A percentile compares a stretch with the other conserved stretches of the same genome.
Conservation (phyloP, 23 tunicate genomes). For the Phallusia fumigata region DNA sequence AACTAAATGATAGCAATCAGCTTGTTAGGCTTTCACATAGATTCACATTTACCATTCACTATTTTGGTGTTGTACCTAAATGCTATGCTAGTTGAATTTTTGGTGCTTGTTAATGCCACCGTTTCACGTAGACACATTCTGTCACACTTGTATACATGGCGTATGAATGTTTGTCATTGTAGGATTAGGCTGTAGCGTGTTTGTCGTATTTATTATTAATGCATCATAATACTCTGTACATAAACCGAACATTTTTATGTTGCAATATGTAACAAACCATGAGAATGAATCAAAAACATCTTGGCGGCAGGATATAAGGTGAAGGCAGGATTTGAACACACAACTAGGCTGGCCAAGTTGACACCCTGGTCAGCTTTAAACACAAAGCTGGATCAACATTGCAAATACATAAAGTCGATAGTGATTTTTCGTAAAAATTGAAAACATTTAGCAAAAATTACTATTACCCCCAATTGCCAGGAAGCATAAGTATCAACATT, state of each 20-base stretch:
- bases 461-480: too few species aligned
- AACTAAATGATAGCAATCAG: neutral
- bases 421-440: too few species aligned
- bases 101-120: neutral
- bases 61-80: neutral
- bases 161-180: slow-evolving; percentile 3
- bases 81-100: slow-evolving; percentile 2
- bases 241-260: neutral
- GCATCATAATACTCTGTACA: slow-evolving; percentile 1
- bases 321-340: too few species aligned
- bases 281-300: neutral
- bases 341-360: too few species aligned
- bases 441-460: too few species aligned
- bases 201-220: slow-evolving; percentile 6
- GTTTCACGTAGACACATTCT: neutral
- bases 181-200: neutral
- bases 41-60: neutral
- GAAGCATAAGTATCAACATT: too few species aligned
- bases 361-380: neutral
- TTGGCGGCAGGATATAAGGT: too few species aligned
- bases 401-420: too few species aligned
- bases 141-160: neutral
- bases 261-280: neutral
- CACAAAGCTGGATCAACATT: neutral
- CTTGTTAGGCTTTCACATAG: neutral